phyloP scores from a whole-genome alignment of 1,140 invertebrate species.

The Papilio glaucus region DNA sequence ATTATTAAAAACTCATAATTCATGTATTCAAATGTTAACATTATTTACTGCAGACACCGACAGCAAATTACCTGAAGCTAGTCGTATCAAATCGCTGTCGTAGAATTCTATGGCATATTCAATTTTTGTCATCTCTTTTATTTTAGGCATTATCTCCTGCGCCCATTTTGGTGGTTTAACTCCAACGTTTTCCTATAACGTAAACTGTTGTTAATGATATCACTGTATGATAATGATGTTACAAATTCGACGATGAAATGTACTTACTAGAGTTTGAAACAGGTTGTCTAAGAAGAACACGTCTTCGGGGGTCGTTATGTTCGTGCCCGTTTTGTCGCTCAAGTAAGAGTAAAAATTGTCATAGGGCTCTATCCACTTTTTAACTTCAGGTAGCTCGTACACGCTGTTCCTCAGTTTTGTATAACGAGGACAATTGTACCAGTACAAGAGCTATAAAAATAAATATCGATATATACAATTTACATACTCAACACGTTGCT shows the following conservation, averaged over 20 bases:
- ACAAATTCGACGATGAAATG: constrained; percentile 9
- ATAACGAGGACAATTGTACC: constrained; percentile 83
- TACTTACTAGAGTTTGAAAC: constrained; percentile 79
- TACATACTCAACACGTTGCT: not conserved
- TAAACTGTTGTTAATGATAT: constrained; percentile 33
- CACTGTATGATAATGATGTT: not conserved
- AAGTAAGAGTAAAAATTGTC: constrained; percentile 67
- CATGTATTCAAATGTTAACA: too few relatives aligned
- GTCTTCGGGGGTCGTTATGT: constrained; percentile 76
- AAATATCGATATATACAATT: constrained; percentile 37
- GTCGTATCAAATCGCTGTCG: constrained; percentile 69
- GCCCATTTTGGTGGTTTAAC: constrained; percentile 79
- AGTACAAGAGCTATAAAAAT: constrained; percentile 75
- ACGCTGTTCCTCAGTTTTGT: constrained; percentile 75
- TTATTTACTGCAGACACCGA: too few relatives aligned
- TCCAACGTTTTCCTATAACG: constrained; percentile 73
- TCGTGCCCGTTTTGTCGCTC: constrained; percentile 67
- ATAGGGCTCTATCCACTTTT: constrained; percentile 62
- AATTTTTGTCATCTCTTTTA: constrained; percentile 80
- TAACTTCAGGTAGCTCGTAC: constrained; percentile 66
- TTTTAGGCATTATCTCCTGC: constrained; percentile 72
- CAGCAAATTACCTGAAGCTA: constrained; percentile 72
- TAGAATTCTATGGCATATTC: constrained; percentile 77
- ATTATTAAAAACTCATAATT: too few relatives aligned
- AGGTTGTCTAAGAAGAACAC: constrained; percentile 82